Evolutionary conservation across 2,888 invertebrate genomes (phyloP).

Genomic region (Dynastes tityus): DNA sequence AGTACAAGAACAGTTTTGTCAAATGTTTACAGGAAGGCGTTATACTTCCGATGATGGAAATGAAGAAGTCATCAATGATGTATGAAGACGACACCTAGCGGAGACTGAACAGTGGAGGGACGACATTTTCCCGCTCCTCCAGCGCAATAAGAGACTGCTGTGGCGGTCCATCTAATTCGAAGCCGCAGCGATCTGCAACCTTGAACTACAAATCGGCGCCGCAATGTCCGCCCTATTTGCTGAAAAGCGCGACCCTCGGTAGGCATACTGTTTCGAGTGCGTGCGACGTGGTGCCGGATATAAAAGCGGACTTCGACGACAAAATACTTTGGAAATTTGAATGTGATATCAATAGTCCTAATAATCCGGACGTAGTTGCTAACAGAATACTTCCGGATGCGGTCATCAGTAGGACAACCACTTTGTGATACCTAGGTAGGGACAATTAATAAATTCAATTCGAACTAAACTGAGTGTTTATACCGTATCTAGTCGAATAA

Average conservation of each 20-base stretch:
- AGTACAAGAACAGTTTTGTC: too few relatives aligned
- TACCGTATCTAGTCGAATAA: conserved; percentile 42
- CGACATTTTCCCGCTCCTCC: conserved; percentile 67
- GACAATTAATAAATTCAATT: conserved; percentile 50
- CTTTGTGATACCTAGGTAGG: conserved; percentile 67
- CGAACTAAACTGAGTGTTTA: conserved; percentile 40
- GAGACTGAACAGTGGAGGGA: conserved; percentile 68
- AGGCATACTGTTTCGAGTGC: conserved; percentile 78
- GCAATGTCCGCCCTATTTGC: conserved; percentile 62
- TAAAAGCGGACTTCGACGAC: conserved; percentile 85
- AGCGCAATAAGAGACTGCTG: conserved; percentile 69
- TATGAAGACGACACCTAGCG: conserved; percentile 75
- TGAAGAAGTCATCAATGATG: conserved; percentile 76
- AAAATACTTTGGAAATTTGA: conserved; percentile 70
- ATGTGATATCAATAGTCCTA: conserved; percentile 68
- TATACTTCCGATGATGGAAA: conserved; percentile 78
- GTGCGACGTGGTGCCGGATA: conserved; percentile 92
- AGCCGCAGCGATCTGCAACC: conserved; percentile 63
- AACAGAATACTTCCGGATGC: conserved; percentile 66
- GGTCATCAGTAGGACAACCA: conserved; percentile 69
- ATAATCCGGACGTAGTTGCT: conserved; percentile 68
- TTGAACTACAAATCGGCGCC: conserved; percentile 64
- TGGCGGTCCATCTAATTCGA: conserved; percentile 67
- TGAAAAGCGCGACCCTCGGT: conserved; percentile 62
- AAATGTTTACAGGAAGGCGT: conserved; percentile 73